Percentiles rank a stretch among this genome's conserved stretches.
Evolutionary conservation across 2,797 vertebrate genomes (phyloP).

Genomic region (Artibeus lituratus): DNA sequence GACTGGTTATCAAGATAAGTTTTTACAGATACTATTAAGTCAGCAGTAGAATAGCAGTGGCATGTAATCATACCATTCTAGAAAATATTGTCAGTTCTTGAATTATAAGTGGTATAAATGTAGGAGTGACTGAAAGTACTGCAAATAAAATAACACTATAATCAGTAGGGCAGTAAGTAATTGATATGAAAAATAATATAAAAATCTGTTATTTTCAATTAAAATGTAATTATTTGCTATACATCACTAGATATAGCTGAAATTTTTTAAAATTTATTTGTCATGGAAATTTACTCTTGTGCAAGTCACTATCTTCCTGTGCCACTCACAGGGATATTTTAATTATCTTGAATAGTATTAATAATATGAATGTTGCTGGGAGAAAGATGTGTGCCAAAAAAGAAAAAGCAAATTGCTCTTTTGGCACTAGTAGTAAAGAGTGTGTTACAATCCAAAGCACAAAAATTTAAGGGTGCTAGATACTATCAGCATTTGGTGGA

Average conservation of each 20-base stretch:
- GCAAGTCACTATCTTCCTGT: neutral
- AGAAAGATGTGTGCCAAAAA: neutral
- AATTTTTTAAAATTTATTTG: neutral
- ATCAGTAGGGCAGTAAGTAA: neutral
- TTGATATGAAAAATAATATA: neutral
- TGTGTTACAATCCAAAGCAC: neutral
- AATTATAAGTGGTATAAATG: slow-evolving; percentile 28
- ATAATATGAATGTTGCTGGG: neutral
- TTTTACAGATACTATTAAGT: slow-evolving; percentile 22
- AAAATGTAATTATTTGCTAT: neutral
- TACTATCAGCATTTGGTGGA: neutral
- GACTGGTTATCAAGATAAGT: neutral
- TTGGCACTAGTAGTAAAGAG: neutral
- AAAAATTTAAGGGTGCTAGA: neutral
- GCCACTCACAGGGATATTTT: neutral
- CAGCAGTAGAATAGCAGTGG: neutral
- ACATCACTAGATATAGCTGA: neutral
- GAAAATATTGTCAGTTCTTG: slow-evolving; percentile 26
- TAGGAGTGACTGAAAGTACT: neutral
- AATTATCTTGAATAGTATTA: slow-evolving; percentile 10
- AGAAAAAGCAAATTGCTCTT: neutral
- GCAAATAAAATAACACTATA: neutral
- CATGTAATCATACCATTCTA: neutral
- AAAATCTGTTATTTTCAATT: slow-evolving; percentile 19
- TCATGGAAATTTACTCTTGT: neutral